A percentile compares a stretch with the other conserved stretches of the same genome.
Evolutionary conservation across 1,140 invertebrate species (phyloP).

Genomic region (Drosophila seguyi): DNA sequence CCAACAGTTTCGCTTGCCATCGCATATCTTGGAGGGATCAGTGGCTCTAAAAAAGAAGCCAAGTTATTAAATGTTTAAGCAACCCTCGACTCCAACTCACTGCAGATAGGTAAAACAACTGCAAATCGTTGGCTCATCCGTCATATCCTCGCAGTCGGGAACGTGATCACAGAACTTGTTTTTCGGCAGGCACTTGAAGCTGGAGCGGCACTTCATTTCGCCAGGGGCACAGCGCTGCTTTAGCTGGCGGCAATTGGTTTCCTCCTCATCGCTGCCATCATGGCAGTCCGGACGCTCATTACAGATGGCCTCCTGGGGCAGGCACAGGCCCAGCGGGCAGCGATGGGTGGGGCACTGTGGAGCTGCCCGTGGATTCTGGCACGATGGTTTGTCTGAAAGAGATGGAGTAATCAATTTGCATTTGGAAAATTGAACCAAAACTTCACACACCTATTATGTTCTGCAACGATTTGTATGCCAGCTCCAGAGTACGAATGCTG

Average conservation of each 20-base stretch:
- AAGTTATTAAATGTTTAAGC: not conserved
- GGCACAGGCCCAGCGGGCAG: slow-evolving; percentile 90
- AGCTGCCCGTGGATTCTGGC: slow-evolving; percentile 27
- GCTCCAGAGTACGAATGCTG: slow-evolving; percentile 59
- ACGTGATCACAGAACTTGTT: slow-evolving; percentile 88
- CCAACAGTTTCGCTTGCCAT: slow-evolving; percentile 91
- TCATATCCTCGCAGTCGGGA: slow-evolving; percentile 89
- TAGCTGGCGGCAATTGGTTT: slow-evolving; percentile 85
- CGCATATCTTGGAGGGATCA: slow-evolving; percentile 89
- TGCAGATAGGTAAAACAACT: slow-evolving; percentile 89
- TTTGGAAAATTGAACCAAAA: not conserved
- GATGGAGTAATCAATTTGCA: slow-evolving; percentile 1
- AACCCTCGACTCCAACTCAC: slow-evolving; percentile 29
- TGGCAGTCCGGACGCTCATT: slow-evolving; percentile 90
- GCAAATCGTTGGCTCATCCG: slow-evolving; percentile 90
- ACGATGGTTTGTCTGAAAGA: slow-evolving; percentile 56
- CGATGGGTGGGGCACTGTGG: slow-evolving; percentile 86
- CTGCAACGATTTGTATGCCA: slow-evolving; percentile 64
- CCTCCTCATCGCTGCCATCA: slow-evolving; percentile 88
- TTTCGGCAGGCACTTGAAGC: slow-evolving; percentile 89
- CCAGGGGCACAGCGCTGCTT: slow-evolving; percentile 72
- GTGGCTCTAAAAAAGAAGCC: slow-evolving; percentile 85
- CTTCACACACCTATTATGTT: slow-evolving; percentile 58
- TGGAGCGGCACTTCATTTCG: slow-evolving; percentile 88
- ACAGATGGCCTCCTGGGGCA: slow-evolving; percentile 88